These are phyloP conservation scores for Sanderia malayensis DNA, from an alignment of 30 jellyfish, hydroid and myxozoan species.

Conservation along the genomic window DNA sequence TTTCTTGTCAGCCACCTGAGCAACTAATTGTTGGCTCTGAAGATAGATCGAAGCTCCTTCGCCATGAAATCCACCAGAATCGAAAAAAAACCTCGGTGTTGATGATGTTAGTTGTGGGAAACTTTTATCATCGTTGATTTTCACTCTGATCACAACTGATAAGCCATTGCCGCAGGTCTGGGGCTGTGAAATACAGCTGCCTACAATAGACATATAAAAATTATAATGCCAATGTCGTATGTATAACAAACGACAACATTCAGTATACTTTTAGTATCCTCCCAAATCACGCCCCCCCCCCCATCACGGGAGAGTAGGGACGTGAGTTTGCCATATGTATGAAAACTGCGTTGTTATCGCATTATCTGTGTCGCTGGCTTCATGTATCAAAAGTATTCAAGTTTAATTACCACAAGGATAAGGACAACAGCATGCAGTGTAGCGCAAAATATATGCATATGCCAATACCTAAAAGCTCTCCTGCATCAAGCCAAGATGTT, in stretches of 20 bases:
- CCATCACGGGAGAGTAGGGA: too few species aligned
- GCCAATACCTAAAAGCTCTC: slow-evolving; percentile 74
- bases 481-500: slow-evolving; percentile 93
- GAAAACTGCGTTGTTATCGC: too few species aligned
- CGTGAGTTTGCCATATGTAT: too few species aligned
- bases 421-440: too few species aligned
- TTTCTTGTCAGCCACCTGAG: slow-evolving; percentile 72
- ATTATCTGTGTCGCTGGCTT: too few species aligned
- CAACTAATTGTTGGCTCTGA: slow-evolving; percentile 14
- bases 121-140: slow-evolving; percentile 2
- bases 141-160: slow-evolving; percentile 74
- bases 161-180: slow-evolving; percentile 65
- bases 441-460: too few species aligned
- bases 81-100: slow-evolving; percentile 54
- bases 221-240: too few species aligned
- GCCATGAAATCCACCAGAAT: slow-evolving; percentile 86
- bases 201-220: slow-evolving; percentile 25
- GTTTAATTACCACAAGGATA: too few species aligned
- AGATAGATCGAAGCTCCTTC: slow-evolving; percentile 73
- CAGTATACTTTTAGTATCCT: too few species aligned
- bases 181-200: slow-evolving; percentile 87
- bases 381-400: too few species aligned
- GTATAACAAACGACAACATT: too few species aligned
- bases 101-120: slow-evolving; percentile 16
- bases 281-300: too few species aligned